Conservation (phyloP, 1,140 invertebrate species). For the Teleopsis dalmanni region DNA sequence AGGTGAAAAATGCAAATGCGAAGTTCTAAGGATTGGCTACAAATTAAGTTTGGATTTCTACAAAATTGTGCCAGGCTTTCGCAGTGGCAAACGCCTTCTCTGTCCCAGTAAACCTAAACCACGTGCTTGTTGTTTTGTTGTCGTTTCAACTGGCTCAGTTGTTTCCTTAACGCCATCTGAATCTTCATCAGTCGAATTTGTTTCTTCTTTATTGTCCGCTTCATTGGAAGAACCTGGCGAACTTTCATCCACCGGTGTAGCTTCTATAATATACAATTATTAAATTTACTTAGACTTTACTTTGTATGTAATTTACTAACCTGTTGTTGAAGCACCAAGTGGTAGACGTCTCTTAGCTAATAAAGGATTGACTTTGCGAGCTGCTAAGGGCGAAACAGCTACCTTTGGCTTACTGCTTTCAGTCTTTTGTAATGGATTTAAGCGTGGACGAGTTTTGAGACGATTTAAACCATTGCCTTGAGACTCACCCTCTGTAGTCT, state of each 20-base stretch:
- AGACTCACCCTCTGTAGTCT: conserved; percentile 16
- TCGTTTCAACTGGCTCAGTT: conserved; percentile 44
- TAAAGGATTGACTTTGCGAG: conserved; percentile 40
- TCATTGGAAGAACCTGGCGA: conserved; percentile 17
- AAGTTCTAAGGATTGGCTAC: not conserved
- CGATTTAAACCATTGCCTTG: conserved; percentile 34
- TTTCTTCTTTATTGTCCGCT: conserved; percentile 27
- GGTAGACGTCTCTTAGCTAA: conserved; percentile 38
- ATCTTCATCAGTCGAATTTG: conserved; percentile 13
- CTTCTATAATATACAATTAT: not conserved
- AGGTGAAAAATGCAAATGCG: not conserved
- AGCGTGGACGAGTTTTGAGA: conserved; percentile 37
- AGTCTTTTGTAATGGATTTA: conserved; percentile 37
- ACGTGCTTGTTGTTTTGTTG: conserved; percentile 47
- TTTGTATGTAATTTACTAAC: too few relatives aligned
- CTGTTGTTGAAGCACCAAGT: conserved; percentile 17
- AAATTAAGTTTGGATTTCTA: conserved; percentile 18
- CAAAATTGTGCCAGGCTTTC: conserved; percentile 50
- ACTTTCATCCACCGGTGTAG: conserved; percentile 32
- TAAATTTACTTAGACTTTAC: not conserved
- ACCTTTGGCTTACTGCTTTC: conserved; percentile 28
- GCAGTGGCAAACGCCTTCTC: conserved; percentile 50
- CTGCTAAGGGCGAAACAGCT: conserved; percentile 19
- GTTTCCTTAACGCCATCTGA: conserved; percentile 33
- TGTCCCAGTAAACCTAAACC: conserved; percentile 53